phyloP scores from a whole-genome alignment of 53 echinoderm and acorn worm genomes.

The Temnopleurus reevesii region DNA sequence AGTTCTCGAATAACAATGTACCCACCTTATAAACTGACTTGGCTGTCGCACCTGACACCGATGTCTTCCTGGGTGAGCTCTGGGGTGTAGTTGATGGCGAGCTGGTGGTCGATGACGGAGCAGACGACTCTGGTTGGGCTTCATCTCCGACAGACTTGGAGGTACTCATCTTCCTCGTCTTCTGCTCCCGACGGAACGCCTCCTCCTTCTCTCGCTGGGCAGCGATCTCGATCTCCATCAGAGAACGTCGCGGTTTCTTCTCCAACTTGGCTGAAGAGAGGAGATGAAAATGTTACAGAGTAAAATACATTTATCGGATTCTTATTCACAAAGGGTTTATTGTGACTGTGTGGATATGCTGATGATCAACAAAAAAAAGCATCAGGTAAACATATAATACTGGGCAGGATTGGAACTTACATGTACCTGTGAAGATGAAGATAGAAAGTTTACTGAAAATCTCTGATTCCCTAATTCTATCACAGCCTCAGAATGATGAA shows the following conservation, averaged over 20 bases:
- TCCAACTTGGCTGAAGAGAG: conserved; percentile 27
- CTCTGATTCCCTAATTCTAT: too few relatives aligned
- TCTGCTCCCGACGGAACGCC: conserved; percentile 62
- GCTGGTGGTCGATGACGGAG: neutral
- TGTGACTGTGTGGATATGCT: too few relatives aligned
- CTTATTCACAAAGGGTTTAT: too few relatives aligned
- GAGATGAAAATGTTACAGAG: neutral
- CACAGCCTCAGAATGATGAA: too few relatives aligned
- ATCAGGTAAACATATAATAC: too few relatives aligned
- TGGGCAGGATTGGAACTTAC: too few relatives aligned
- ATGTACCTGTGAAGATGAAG: too few relatives aligned
- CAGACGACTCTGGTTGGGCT: neutral
- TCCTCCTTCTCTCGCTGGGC: conserved; percentile 66
- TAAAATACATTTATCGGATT: too few relatives aligned
- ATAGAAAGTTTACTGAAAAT: too few relatives aligned
- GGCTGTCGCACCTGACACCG: conserved; percentile 18
- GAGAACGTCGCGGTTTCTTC: conserved; percentile 56
- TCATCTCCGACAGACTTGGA: neutral
- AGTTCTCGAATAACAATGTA: neutral
- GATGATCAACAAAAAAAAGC: too few relatives aligned
- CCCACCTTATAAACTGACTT: conserved; percentile 52
- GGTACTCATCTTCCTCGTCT: conserved; percentile 55
- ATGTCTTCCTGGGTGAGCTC: conserved; percentile 28
- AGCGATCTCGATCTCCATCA: conserved; percentile 66
- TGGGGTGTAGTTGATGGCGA: neutral